Evolutionary conservation across 1,140 invertebrate species (phyloP).

Genomic region (Hormaphis cornu): DNA sequence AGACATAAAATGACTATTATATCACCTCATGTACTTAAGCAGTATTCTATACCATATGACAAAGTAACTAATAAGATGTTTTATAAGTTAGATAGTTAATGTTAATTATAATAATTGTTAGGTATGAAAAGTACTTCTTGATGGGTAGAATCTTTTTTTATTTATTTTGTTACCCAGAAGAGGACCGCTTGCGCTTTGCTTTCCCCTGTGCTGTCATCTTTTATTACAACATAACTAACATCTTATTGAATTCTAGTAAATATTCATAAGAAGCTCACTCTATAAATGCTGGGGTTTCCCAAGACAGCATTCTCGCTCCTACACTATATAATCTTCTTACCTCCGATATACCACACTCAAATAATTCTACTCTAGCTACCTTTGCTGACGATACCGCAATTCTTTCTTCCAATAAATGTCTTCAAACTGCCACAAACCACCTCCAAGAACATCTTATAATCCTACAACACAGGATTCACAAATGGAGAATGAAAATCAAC

Average conservation of each 20-base stretch:
- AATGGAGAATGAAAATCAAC: constrained; percentile 39
- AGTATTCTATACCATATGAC: constrained; percentile 90
- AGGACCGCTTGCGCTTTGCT: no score
- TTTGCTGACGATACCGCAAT: constrained; percentile 40
- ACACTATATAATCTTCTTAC: constrained; percentile 39
- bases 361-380: constrained; percentile 36
- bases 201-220: no score
- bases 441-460: constrained; percentile 36
- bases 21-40: constrained; percentile 80
- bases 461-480: constrained; percentile 36
- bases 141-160: no score
- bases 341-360: constrained; percentile 37
- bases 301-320: constrained; percentile 40
- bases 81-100: no score
- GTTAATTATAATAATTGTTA: no score
- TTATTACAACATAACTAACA: no score
- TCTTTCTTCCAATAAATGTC: constrained; percentile 30
- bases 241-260: no score
- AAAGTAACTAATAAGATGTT: constrained; percentile 63
- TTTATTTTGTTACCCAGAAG: no score
- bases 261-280: no score
- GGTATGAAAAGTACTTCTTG: no score
- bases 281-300: constrained; percentile 38
- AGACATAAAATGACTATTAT: constrained; percentile 97
- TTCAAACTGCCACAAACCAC: constrained; percentile 33